Conservation (phyloP, 2,113 vertebrate genomes). For the Ursus arctos region DNA sequence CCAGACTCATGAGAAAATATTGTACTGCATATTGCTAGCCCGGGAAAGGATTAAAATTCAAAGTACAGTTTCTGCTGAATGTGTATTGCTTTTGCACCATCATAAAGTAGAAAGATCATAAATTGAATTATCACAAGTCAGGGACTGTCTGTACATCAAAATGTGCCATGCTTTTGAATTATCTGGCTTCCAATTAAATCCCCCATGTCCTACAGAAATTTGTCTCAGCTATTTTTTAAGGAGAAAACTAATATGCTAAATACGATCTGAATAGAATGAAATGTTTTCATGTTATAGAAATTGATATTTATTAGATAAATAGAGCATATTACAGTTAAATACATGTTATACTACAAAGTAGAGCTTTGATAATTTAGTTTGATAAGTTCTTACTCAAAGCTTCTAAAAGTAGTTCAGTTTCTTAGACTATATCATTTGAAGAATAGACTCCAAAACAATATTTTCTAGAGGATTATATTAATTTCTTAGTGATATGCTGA, state of each 20-base stretch:
- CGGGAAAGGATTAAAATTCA: background rate
- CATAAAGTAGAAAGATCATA: background rate
- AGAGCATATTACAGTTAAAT: background rate
- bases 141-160: background rate
- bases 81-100: background rate
- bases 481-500: background rate
- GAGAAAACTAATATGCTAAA: background rate
- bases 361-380: background rate
- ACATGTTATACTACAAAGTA: background rate
- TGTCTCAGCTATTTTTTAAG: slow-evolving; percentile 42
- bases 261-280: slow-evolving; percentile 14
- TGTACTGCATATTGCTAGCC: background rate
- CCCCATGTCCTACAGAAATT: background rate
- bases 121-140: background rate
- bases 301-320: slow-evolving; percentile 25
- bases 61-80: background rate
- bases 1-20: background rate
- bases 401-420: background rate
- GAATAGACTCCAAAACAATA: background rate
- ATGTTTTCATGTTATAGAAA: background rate
- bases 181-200: slow-evolving; percentile 48
- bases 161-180: slow-evolving; percentile 23
- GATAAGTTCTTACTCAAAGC: background rate
- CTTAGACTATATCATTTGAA: background rate
- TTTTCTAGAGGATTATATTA: background rate